Evolutionary conservation across 2,797 vertebrate species (phyloP).

Genomic region (Calcarius lapponicus): DNA sequence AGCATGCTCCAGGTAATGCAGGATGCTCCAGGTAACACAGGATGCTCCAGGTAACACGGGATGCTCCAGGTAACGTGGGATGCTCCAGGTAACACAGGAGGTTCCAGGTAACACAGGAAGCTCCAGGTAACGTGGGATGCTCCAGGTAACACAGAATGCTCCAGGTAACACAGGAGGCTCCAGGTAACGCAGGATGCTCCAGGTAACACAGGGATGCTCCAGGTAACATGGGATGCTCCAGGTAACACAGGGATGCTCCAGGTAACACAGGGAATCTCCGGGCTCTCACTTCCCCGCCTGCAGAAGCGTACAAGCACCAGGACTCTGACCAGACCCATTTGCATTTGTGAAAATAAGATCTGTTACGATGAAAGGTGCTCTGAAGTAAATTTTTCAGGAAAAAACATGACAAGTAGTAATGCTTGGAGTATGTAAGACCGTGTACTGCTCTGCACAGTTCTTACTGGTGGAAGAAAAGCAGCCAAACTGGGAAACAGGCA

Average conservation of each 20-base stretch:
- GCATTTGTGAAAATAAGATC: background rate
- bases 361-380: background rate
- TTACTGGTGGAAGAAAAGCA: background rate
- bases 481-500: background rate
- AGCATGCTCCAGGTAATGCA: too few species aligned
- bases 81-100: background rate
- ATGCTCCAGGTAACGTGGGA: background rate
- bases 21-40: too few species aligned
- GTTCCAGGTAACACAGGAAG: too few species aligned
- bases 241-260: background rate
- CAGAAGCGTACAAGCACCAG: accelerated
- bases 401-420: accelerated
- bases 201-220: too few species aligned
- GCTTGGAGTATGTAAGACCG: background rate
- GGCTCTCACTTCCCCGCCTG: accelerated
- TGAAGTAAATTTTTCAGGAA: background rate
- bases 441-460: background rate
- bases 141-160: background rate
- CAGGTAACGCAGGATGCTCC: too few species aligned
- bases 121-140: background rate
- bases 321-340: background rate
- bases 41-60: background rate
- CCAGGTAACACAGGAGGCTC: background rate
- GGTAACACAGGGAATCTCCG: background rate
- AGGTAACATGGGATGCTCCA: background rate